phyloP scores from a whole-genome alignment of 2,797 vertebrate species.

The Diplodus puntazzo region DNA sequence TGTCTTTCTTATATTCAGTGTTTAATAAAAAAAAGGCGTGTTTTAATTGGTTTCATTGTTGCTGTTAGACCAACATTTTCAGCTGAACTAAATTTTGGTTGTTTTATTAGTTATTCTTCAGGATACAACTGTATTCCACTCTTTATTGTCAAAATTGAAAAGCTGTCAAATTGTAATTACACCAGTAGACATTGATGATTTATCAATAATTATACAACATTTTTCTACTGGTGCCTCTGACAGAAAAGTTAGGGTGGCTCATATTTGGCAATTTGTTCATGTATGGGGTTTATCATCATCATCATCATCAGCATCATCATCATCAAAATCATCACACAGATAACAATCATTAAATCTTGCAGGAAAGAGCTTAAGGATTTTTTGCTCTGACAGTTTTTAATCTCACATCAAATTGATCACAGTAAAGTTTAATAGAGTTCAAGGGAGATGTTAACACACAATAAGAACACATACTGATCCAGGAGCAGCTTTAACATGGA shows the following conservation, averaged over 20 bases:
- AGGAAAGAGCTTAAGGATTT: neutral
- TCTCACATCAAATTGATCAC: constrained; percentile 7
- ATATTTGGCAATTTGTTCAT: constrained; percentile 3
- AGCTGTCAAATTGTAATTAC: neutral
- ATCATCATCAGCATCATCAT: too few species aligned
- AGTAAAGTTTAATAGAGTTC: constrained; percentile 18
- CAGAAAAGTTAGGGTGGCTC: neutral
- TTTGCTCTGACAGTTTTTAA: constrained; percentile 4
- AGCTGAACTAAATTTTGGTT: too few species aligned
- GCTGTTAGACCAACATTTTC: too few species aligned
- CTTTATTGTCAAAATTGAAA: neutral
- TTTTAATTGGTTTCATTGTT: too few species aligned
- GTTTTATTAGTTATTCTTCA: too few species aligned
- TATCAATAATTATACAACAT: neutral
- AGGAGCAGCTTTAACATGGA: constrained; percentile 11
- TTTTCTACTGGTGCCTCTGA: neutral
- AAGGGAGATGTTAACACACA: neutral
- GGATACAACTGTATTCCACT: neutral
- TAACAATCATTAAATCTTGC: neutral
- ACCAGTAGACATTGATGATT: neutral
- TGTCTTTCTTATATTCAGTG: neutral
- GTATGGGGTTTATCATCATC: neutral
- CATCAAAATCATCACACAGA: neutral
- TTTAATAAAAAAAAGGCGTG: neutral
- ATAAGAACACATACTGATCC: constrained; percentile 1